Conservation (phyloP, 2,888 invertebrate genomes). For the Leptothorax acervorum region DNA sequence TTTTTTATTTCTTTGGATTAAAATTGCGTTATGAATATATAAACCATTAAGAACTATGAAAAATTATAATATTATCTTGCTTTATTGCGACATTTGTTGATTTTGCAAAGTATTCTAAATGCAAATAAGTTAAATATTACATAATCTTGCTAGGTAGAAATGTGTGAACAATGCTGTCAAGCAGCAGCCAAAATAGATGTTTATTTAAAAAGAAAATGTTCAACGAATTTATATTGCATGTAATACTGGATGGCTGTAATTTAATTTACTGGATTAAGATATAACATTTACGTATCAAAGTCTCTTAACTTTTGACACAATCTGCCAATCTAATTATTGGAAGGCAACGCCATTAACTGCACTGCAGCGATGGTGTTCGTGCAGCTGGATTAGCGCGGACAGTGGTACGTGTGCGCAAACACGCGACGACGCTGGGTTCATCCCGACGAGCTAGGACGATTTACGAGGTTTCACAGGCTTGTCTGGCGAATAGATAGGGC, state of each 20-base stretch:
- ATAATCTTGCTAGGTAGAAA: neutral
- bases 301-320: constrained; percentile 36
- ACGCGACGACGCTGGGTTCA: constrained; percentile 62
- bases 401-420: constrained; percentile 63
- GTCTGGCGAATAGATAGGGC: constrained; percentile 71
- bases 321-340: constrained; percentile 42
- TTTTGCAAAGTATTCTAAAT: constrained; percentile 1
- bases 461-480: constrained; percentile 74
- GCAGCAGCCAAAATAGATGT: neutral
- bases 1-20: neutral
- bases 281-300: neutral
- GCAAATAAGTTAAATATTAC: neutral
- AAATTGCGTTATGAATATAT: neutral
- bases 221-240: neutral
- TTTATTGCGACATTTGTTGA: neutral
- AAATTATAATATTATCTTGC: neutral
- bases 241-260: neutral
- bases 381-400: constrained; percentile 65
- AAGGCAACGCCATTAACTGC: constrained; percentile 41
- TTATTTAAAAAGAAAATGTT: neutral
- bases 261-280: neutral
- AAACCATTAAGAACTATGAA: neutral
- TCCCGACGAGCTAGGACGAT: constrained; percentile 74
- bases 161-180: neutral
- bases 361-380: constrained; percentile 32